Percentiles rank a stretch among this genome's conserved stretches.
Conservation (phyloP, 2,113 vertebrate species). For the Brachyistius frenatus region DNA sequence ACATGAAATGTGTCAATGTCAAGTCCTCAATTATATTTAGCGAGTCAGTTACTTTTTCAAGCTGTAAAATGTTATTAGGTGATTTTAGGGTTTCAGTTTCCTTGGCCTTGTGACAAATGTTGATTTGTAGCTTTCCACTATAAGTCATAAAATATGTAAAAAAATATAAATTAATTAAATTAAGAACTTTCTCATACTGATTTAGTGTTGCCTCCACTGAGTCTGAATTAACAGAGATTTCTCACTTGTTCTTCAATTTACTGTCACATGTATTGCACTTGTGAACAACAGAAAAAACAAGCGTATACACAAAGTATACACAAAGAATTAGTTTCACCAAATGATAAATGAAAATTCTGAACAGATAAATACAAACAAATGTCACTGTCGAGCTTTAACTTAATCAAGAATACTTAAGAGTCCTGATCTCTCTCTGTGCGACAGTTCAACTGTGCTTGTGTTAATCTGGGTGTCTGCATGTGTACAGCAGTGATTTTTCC, state of each 20-base stretch:
- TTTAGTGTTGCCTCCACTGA: background rate
- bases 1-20: background rate
- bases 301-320: conserved; percentile 31
- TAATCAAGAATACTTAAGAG: conserved; percentile 52
- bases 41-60: background rate
- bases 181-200: conserved; percentile 36
- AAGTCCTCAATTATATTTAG: conserved; percentile 10
- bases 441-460: conserved; percentile 31
- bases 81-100: background rate
- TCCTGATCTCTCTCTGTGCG: background rate
- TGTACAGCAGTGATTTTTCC: conserved; percentile 47
- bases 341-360: conserved; percentile 32
- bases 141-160: conserved; percentile 23
- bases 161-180: conserved; percentile 20
- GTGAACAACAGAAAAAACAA: conserved; percentile 26
- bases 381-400: conserved; percentile 46
- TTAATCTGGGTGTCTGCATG: conserved; percentile 38
- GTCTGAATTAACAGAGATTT: conserved; percentile 31
- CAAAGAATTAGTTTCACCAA: conserved; percentile 21
- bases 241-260: conserved; percentile 16
- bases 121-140: conserved; percentile 22
- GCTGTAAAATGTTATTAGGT: conserved; percentile 1
- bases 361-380: conserved; percentile 40
- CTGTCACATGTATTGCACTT: conserved; percentile 8
- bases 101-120: conserved; percentile 17